Evolutionary conservation across 2,888 invertebrate species (phyloP).

Genomic region (Microctonus brassicae): DNA sequence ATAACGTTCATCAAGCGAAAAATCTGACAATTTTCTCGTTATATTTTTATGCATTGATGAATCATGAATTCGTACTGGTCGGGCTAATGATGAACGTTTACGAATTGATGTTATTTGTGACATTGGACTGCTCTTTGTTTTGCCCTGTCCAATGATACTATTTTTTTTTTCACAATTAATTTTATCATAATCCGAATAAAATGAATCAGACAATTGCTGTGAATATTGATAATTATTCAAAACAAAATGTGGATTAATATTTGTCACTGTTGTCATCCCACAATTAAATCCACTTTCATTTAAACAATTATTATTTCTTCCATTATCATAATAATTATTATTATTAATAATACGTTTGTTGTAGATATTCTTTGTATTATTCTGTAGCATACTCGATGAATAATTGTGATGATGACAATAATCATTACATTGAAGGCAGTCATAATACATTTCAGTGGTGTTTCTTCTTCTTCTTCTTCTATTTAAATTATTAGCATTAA

Average conservation of each 20-base stretch:
- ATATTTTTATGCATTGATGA: constrained; percentile 55
- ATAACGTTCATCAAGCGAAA: constrained; percentile 34
- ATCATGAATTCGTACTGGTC: constrained; percentile 64
- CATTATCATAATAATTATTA: constrained; percentile 32
- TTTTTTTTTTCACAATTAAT: neutral
- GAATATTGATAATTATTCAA: constrained; percentile 24
- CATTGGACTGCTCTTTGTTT: constrained; percentile 16
- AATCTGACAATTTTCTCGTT: constrained; percentile 39
- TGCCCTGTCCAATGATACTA: neutral
- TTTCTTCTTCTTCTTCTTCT: too few relatives aligned
- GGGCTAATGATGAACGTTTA: constrained; percentile 62
- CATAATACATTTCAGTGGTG: constrained; percentile 63
- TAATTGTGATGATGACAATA: constrained; percentile 61
- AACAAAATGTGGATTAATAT: constrained; percentile 13
- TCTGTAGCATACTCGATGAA: constrained; percentile 44
- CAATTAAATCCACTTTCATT: constrained; percentile 22
- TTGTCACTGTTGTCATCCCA: constrained; percentile 32
- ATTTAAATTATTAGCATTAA: constrained; percentile 3
- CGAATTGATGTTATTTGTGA: constrained; percentile 50
- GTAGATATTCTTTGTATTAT: constrained; percentile 39
- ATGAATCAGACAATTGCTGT: neutral
- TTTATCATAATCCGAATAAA: neutral
- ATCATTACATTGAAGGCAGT: constrained; percentile 65
- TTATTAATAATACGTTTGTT: constrained; percentile 27
- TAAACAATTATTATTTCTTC: constrained; percentile 30